These are phyloP conservation scores for Bemisia tabaci DNA, from an alignment of 1,140 invertebrate genomes.

Conservation along the genomic window DNA sequence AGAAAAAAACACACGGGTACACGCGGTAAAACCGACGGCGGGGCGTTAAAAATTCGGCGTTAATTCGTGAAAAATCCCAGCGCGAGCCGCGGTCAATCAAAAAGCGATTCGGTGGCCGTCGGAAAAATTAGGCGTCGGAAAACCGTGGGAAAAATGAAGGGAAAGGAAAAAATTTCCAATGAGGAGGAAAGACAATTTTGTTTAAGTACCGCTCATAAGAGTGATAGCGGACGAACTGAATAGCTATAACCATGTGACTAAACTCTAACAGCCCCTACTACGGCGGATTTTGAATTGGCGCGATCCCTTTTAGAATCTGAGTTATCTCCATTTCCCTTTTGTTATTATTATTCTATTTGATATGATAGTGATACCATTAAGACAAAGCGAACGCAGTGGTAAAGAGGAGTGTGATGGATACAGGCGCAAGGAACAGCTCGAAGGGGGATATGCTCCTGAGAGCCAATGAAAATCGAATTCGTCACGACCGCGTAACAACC, in stretches of 20 bases:
- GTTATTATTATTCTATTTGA: background rate
- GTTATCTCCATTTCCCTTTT: background rate
- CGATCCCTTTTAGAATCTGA: background rate
- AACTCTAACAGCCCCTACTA: background rate
- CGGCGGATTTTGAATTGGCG: background rate
- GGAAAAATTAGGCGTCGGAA: too few relatives aligned
- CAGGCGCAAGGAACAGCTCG: background rate
- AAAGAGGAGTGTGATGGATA: background rate
- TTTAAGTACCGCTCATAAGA: background rate
- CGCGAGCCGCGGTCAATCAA: too few relatives aligned
- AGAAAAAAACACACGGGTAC: too few relatives aligned
- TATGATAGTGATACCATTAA: background rate
- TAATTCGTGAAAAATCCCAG: too few relatives aligned
- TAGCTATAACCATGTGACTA: background rate
- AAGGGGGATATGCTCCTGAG: background rate
- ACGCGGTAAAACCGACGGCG: too few relatives aligned
- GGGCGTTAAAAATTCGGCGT: too few relatives aligned
- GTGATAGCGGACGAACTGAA: background rate
- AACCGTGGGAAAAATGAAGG: background rate
- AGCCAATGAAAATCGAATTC: background rate
- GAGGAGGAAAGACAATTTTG: background rate
- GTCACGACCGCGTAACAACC: background rate
- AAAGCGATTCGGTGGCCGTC: background rate
- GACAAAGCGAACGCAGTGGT: background rate
- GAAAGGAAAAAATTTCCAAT: background rate